Percentiles rank a stretch among this genome's conserved stretches.
Conservation (phyloP, 2,888 invertebrate genomes). For the Ennomos erosarius region DNA sequence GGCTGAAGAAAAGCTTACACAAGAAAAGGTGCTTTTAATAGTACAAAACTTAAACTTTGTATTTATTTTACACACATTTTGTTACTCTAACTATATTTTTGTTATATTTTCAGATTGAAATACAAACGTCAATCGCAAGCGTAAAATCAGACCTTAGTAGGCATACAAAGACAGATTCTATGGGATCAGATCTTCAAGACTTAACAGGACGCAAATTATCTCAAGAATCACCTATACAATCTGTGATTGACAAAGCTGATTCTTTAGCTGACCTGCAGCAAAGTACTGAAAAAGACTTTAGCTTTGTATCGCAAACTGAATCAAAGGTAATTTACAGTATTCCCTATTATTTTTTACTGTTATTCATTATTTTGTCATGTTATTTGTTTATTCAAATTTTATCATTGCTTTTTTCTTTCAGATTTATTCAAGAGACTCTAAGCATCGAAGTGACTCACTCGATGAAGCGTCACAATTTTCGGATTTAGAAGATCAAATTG, state of each 20-base stretch:
- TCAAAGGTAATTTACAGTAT: conserved; percentile 65
- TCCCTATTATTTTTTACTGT: too few relatives aligned
- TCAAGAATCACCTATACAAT: conserved; percentile 71
- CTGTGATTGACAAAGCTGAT: conserved; percentile 75
- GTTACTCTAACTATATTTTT: neutral
- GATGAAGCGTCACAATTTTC: conserved; percentile 82
- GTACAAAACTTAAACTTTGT: too few relatives aligned
- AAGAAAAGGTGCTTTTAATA: conserved; percentile 58
- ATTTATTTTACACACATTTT: conserved; percentile 14
- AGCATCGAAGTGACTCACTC: conserved; percentile 79
- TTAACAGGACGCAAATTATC: conserved; percentile 64
- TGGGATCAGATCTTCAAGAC: conserved; percentile 73
- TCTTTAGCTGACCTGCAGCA: conserved; percentile 78
- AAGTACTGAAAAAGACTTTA: conserved; percentile 78
- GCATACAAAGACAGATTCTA: conserved; percentile 77
- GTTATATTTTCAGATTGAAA: conserved; percentile 62
- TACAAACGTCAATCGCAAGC: conserved; percentile 68
- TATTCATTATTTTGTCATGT: too few relatives aligned
- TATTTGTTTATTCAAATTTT: too few relatives aligned
- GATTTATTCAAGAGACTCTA: conserved; percentile 78
- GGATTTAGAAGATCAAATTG: conserved; percentile 79
- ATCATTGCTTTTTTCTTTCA: conserved; percentile 40
- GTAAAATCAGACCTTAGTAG: conserved; percentile 73
- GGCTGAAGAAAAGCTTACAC: conserved; percentile 53
- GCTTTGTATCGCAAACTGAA: conserved; percentile 80